Evolutionary conservation across 2,888 invertebrate genomes (phyloP), one percentile per base, ranked within the genome.

Genomic region (Diarsia rubi): DNA sequence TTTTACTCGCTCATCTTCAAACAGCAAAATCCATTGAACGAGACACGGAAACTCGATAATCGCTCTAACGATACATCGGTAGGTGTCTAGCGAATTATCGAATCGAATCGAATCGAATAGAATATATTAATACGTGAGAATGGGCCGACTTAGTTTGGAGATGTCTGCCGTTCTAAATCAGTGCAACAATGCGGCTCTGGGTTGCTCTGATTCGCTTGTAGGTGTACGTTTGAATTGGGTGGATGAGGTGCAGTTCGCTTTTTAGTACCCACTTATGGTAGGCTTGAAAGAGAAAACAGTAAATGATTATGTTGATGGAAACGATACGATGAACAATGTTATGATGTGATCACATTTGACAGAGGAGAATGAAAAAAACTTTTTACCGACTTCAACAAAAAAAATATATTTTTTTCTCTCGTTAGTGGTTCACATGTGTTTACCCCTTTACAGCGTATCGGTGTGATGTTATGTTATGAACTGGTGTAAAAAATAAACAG

Each of bases 71-170:
- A 95, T 95, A 95, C 94, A 94, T 94, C 94, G 92, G 89, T 90
- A 88, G 91, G 92, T 88, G 87, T 87, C 87, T 87, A 85, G 88
- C 91, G 93, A 94, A 95, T 95, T 94, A 95, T 93, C 91, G 75
- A 75, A 42, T 78, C 57, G 75, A 75, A 75, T 62, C 44, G 93
- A 94, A 94, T 94, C 94, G 94, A 95, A 95, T 95, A 93, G 95
- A 95, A 96, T 96, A 96, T 96, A 96, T 95, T 96, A 96, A 95
- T 96, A 96, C 95, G 95, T 95, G 95, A 94, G 95, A 94, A 93
- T 86, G 83, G 89, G 86, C 78, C 65, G 87, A 88, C 84, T 84
- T 89, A 89, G 89, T 88, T 89, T 88, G 89, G 91, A 89, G 94
- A 96, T 95, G 95, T 95, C 95, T 94, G 94, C 93, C 93, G 94